Evolutionary conservation across 1,140 invertebrate genomes (phyloP).

Genomic region (Formica selysi): DNA sequence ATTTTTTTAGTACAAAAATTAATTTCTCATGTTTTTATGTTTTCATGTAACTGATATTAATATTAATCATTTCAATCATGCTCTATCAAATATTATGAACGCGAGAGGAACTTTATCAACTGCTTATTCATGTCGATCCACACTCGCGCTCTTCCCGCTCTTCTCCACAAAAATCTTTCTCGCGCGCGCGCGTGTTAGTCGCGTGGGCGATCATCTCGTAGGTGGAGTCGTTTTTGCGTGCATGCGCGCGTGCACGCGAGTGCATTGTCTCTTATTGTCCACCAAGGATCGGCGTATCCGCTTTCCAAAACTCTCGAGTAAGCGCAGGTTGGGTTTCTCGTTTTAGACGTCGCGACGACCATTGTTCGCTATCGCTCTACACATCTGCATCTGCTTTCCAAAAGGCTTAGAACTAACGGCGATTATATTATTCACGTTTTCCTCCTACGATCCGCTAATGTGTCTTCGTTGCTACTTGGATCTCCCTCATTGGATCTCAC

Average conservation of each 20-base stretch:
- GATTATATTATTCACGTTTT: constrained; percentile 63
- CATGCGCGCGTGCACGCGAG: constrained; percentile 68
- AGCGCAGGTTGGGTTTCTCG: constrained; percentile 51
- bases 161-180: constrained; percentile 60
- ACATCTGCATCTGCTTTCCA: constrained; percentile 56
- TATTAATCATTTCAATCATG: neutral
- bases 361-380: constrained; percentile 59
- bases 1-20: neutral
- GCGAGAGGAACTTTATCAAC: constrained; percentile 35
- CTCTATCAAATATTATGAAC: constrained; percentile 17
- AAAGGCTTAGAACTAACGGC: constrained; percentile 57
- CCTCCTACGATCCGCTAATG: constrained; percentile 57
- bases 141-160: constrained; percentile 25
- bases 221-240: constrained; percentile 71
- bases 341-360: constrained; percentile 46
- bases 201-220: constrained; percentile 71
- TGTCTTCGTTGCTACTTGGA: constrained; percentile 54
- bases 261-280: constrained; percentile 71
- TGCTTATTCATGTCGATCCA: constrained; percentile 29
- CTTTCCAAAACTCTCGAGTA: constrained; percentile 64
- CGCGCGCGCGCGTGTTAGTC: constrained; percentile 32
- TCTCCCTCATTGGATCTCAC: neutral
- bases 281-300: constrained; percentile 51
- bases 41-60: neutral
- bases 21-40: neutral